phyloP scores from a whole-genome alignment of 2,888 invertebrate genomes.

The Imbricaverruca yamaguchii region DNA sequence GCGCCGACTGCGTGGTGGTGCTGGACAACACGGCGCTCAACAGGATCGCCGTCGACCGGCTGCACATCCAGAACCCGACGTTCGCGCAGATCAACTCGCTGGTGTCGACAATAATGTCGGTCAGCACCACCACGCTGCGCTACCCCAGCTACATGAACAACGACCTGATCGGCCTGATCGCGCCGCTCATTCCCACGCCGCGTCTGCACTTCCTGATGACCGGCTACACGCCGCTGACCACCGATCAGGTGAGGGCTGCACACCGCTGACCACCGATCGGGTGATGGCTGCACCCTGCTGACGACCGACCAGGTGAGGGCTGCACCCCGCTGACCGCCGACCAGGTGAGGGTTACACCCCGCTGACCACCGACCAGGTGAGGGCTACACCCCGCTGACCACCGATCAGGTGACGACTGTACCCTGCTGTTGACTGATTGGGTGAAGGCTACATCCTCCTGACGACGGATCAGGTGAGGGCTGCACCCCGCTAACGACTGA shows the following conservation, averaged over 20 bases:
- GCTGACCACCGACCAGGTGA: too few relatives aligned
- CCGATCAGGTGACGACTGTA: too few relatives aligned
- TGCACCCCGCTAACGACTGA: too few relatives aligned
- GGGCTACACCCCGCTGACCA: too few relatives aligned
- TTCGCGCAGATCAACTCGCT: slow-evolving; percentile 95
- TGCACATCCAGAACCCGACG: slow-evolving; percentile 92
- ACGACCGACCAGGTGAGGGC: too few relatives aligned
- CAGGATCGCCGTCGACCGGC: slow-evolving; percentile 80
- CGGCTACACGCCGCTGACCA: slow-evolving; percentile 89
- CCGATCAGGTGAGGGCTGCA: slow-evolving; percentile 58
- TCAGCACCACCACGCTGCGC: slow-evolving; percentile 88
- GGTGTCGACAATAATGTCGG: slow-evolving; percentile 97
- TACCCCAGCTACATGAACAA: slow-evolving; percentile 99
- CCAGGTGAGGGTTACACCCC: too few relatives aligned
- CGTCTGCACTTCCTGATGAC: slow-evolving; percentile 98
- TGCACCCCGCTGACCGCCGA: too few relatives aligned
- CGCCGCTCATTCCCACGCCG: slow-evolving; percentile 93
- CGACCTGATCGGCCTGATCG: slow-evolving; percentile 87
- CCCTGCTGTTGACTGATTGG: too few relatives aligned
- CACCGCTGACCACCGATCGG: too few relatives aligned
- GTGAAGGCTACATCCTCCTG: slow-evolving; percentile 93
- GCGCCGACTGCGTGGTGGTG: slow-evolving; percentile 94
- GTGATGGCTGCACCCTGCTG: too few relatives aligned
- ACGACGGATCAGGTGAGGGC: slow-evolving; percentile 68
- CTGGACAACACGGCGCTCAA: slow-evolving; percentile 96